A percentile compares a stretch with the other conserved stretches of the same genome.
Conservation (phyloP, 2,797 vertebrate genomes). For the Characodon lateralis region DNA sequence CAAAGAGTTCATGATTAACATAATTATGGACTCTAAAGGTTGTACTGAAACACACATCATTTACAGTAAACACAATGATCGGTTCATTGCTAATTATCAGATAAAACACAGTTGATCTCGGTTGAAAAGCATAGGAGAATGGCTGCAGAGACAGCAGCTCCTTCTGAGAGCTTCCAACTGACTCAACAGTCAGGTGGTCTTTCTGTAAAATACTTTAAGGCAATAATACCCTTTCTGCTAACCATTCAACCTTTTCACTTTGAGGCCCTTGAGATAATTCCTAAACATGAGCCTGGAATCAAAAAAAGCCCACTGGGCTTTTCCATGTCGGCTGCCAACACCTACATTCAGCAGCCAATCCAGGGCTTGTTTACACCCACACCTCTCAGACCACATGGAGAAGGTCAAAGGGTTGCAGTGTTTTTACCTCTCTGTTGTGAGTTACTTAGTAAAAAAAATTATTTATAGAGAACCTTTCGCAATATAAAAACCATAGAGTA, state of each 20-base stretch:
- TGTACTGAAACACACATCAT: slow-evolving; percentile 5
- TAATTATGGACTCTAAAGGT: slow-evolving; percentile 12
- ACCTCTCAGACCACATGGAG: slow-evolving; percentile 14
- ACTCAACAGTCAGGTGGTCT: neutral
- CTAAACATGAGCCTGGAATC: slow-evolving; percentile 4
- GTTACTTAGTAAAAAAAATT: neutral
- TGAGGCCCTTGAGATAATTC: slow-evolving; percentile 19
- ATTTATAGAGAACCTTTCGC: neutral
- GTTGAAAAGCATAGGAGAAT: neutral
- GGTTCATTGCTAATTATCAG: neutral
- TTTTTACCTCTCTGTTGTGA: neutral
- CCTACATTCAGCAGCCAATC: slow-evolving; percentile 49
- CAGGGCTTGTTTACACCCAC: neutral
- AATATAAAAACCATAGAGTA: neutral
- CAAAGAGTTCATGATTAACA: slow-evolving; percentile 60
- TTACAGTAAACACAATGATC: slow-evolving; percentile 9
- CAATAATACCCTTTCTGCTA: neutral
- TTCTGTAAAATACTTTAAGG: neutral
- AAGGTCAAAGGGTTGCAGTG: slow-evolving; percentile 29
- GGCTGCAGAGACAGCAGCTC: neutral
- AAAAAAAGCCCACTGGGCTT: slow-evolving; percentile 15
- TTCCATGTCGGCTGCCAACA: slow-evolving; percentile 48
- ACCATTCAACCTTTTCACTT: slow-evolving; percentile 6
- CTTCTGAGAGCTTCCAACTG: neutral
- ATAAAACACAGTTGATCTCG: slow-evolving; percentile 31